Evolutionary conservation across 2,888 invertebrate species (phyloP), one percentile per base, ranked within the genome.

Genomic region (Galeopsomyia nigrocyanea): DNA sequence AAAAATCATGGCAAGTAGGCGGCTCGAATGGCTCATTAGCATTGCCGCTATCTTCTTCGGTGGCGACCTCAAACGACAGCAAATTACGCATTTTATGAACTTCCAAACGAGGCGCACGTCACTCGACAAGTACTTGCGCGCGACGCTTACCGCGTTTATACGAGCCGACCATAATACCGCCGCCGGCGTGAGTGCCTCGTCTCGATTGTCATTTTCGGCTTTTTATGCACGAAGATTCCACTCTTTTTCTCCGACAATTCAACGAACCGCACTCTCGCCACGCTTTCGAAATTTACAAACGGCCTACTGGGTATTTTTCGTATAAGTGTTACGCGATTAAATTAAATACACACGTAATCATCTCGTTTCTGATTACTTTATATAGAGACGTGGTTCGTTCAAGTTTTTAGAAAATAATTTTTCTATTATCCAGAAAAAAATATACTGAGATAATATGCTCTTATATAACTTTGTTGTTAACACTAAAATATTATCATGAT

Each of bases 81-180:
- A 77, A 79, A 79, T 80, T 77, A 75, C 77, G 73, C 74, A 76
- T 77, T 81, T 82, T 79, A 80, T 73, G 78, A 79, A 80, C 77
- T 78, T 65, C 76, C 68, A 75, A 76, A 76, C 72, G 66, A 66
- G 60, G 68, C 78, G 76, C 78, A 78, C 75, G 77, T 79, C 79
- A 77, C 76, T 77, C 75, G 77, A 77, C 77, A 67, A 77, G 68
- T 74, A 75, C 77, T 78, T 77, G 68, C 17, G 47, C 21, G 56
- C 13, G 47, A 31, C 57, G 31, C 70, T 51, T 51, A 57, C 47
- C 46, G 51, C 17, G 39, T 70, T 58, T 64, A 70, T 70, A 39
- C 39, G 16, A 16, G 51, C 13, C 39, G 39, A 39, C 39, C 39
- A 26, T 26, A 26, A 2, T 5, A 10, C 39, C 39, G 10, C 10